Conservation (phyloP, 2,797 vertebrate species). For the Gobio occitaniae region DNA sequence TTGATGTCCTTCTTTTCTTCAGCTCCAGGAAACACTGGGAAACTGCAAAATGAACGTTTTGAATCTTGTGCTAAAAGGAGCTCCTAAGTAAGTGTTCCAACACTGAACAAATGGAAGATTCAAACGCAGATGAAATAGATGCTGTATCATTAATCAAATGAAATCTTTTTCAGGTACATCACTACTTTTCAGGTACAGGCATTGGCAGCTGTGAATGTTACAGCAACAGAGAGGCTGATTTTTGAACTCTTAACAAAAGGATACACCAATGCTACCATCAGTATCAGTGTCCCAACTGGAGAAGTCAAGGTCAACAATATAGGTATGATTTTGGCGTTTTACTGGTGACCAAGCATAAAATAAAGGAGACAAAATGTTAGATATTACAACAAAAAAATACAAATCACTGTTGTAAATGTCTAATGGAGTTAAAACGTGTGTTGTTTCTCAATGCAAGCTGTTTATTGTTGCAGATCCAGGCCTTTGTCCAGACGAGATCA, state of each 20-base stretch:
- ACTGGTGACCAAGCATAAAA: neutral
- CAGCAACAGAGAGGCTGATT: constrained; percentile 52
- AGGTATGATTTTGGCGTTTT: constrained; percentile 43
- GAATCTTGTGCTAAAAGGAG: constrained; percentile 46
- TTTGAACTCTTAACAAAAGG: constrained; percentile 56
- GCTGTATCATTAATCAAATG: neutral
- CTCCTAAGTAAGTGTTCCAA: constrained; percentile 40
- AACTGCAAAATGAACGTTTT: constrained; percentile 35
- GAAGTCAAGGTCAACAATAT: constrained; percentile 64
- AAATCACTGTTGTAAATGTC: neutral
- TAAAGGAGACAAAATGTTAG: neutral
- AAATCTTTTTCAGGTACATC: constrained; percentile 63
- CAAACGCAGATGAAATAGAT: neutral
- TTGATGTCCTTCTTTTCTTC: constrained; percentile 8
- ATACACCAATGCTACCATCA: constrained; percentile 57
- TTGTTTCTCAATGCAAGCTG: neutral
- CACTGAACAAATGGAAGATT: neutral
- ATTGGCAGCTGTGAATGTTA: constrained; percentile 18
- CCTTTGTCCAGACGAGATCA: constrained; percentile 69
- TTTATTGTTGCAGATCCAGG: constrained; percentile 68
- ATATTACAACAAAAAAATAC: neutral
- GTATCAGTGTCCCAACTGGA: constrained; percentile 56
- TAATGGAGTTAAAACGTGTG: neutral
- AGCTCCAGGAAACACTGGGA: constrained; percentile 54
- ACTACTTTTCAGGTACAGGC: constrained; percentile 73